phyloP scores from a whole-genome alignment of 1,140 invertebrate genomes.

The Lamellibrachia luymesi region DNA sequence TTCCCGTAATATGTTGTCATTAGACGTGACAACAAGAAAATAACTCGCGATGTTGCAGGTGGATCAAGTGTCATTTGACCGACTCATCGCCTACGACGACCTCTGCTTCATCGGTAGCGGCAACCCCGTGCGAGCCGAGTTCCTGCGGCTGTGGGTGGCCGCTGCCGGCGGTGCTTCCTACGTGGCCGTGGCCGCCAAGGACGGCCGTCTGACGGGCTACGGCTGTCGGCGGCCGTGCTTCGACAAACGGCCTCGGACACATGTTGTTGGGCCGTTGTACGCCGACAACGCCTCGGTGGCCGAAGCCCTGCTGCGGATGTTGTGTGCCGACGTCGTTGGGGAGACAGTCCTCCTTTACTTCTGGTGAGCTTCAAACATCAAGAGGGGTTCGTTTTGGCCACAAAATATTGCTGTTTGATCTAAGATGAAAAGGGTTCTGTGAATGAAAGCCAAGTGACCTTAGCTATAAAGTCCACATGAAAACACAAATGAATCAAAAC shows the following conservation, averaged over 20 bases:
- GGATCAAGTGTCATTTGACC: background rate
- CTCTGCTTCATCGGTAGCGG: background rate
- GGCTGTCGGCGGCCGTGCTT: slow-evolving; percentile 5
- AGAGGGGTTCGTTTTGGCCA: too few species aligned
- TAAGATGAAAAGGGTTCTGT: too few species aligned
- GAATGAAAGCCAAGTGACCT: background rate
- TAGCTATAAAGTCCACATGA: background rate
- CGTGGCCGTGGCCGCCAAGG: background rate
- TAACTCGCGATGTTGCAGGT: background rate
- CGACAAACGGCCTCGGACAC: background rate
- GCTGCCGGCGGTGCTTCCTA: background rate
- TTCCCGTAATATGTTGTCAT: too few species aligned
- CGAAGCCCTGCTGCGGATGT: slow-evolving; percentile 2
- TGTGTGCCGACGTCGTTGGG: slow-evolving; percentile 7
- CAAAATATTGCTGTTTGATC: background rate
- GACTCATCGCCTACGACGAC: slow-evolving; percentile 16
- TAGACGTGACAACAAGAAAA: too few species aligned
- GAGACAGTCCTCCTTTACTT: background rate
- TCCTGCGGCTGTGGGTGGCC: slow-evolving; percentile 12
- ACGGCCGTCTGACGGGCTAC: background rate
- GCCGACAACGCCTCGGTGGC: background rate
- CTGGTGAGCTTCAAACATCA: background rate
- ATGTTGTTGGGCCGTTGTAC: slow-evolving; percentile 12
- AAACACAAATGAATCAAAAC: background rate
- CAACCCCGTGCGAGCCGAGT: slow-evolving; percentile 14